Evolutionary conservation across 2,888 invertebrate species (phyloP), one percentile per base, ranked within the genome.

Genomic region (Drosophila anomalata): DNA sequence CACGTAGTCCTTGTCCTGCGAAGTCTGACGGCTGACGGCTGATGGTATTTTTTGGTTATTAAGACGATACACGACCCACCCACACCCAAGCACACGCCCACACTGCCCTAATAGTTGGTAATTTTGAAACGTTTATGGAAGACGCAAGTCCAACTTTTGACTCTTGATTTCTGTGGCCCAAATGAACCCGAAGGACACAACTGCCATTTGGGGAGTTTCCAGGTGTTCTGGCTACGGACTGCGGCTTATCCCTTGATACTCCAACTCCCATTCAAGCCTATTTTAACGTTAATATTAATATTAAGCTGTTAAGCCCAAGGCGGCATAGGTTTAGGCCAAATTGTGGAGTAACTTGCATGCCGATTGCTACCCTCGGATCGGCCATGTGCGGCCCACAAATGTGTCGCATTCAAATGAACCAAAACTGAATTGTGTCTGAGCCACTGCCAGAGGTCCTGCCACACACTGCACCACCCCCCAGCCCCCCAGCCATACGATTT

Each of bases 41-140:
- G 87, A 82, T 86, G 84, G 78, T 76, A 80, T 87, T 83, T 87
- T 76, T 84, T 81, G 84, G 81, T 77, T 84, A 83, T 83, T 83
- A 87, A 84, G 87, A 81, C 84, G 75, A 76, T 80, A 83, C 55
- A 75, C 7, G n/a, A 36, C 14, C 36, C 36, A 36, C 36, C 12
- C 36, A 60, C 62, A 60, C 41, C 26, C 46, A 51, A 33, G 5
- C 39, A 48, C 53, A 52, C 42, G 53, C 26, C 55, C 50, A 39
- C 7, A 11, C 22, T 33, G 41, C 58, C n/a, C 33, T 77, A 83
- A 83, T 83, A 83, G 83, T 80, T 70, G 71, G 62, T 73, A 70
- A 71, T 65, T 75, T 70, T 53, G 68, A 65, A 75, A 73, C 72
- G 68, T 77, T 80, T 79, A 83, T 80, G 46, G 46, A 24, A 58